These are phyloP conservation scores for Thecophora atra DNA, from an alignment of 2,888 invertebrate genomes.

Conservation along the genomic window DNA sequence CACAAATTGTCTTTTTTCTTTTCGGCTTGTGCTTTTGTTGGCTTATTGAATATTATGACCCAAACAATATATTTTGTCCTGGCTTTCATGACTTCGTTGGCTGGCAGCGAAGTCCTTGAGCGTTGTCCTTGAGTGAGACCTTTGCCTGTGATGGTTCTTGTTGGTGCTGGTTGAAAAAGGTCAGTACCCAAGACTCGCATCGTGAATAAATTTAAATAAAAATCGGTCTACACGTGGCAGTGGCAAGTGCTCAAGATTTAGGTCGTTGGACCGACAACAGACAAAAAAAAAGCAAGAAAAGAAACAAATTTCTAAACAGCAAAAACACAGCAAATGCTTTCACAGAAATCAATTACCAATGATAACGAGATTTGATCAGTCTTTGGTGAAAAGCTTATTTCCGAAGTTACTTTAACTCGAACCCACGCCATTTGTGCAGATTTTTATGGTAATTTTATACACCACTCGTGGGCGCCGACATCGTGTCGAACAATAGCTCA, in stretches of 20 bases:
- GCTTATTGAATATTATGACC: background rate
- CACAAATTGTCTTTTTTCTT: background rate
- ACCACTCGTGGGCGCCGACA: conserved; percentile 19
- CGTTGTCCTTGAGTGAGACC: no score
- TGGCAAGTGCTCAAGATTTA: no score
- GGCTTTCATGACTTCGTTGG: background rate
- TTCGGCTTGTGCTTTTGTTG: background rate
- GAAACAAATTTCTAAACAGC: no score
- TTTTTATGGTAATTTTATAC: conserved; percentile 3
- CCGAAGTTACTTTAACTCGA: background rate
- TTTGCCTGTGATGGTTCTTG: no score
- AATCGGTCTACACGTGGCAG: no score
- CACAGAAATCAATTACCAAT: background rate
- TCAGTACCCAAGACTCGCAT: no score
- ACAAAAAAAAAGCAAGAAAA: no score
- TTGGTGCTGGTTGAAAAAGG: no score
- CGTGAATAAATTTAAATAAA: no score
- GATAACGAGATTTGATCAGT: background rate
- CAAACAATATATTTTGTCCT: background rate
- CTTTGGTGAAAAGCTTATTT: background rate
- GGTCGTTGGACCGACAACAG: no score
- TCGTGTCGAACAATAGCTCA: background rate
- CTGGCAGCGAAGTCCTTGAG: no score
- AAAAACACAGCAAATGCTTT: no score
- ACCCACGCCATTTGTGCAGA: background rate